Conservation (phyloP, 2,888 invertebrate species). For the Drosophila mimetica region DNA sequence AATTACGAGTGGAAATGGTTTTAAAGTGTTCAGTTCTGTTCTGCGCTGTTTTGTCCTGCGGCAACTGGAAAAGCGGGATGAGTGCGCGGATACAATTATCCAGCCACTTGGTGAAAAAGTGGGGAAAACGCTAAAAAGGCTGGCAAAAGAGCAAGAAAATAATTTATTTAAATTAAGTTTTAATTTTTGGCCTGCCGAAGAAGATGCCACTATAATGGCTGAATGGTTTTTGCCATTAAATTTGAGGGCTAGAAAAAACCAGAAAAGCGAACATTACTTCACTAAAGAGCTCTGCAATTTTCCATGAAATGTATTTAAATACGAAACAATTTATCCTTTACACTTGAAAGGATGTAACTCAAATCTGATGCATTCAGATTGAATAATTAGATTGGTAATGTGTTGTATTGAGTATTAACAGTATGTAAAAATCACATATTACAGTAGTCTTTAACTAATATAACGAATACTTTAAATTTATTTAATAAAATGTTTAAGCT, state of each 20-base stretch:
- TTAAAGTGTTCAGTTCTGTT: slow-evolving; percentile 30
- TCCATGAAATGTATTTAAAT: too few relatives aligned
- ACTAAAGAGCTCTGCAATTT: background rate
- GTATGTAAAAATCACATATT: too few relatives aligned
- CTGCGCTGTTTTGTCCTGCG: slow-evolving; percentile 4
- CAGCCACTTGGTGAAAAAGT: slow-evolving; percentile 29
- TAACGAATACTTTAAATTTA: too few relatives aligned
- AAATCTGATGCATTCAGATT: too few relatives aligned
- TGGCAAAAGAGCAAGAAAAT: slow-evolving; percentile 66
- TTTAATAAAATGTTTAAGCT: too few relatives aligned
- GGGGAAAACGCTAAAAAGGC: slow-evolving; percentile 45
- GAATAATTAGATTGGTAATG: too few relatives aligned
- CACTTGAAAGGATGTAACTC: too few relatives aligned
- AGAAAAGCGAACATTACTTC: too few relatives aligned
- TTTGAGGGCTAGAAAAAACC: background rate
- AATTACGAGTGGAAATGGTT: slow-evolving; percentile 58
- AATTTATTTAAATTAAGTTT: slow-evolving; percentile 52
- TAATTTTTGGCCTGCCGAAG: slow-evolving; percentile 21
- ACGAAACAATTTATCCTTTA: too few relatives aligned
- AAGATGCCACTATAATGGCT: slow-evolving; percentile 9
- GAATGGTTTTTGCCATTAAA: background rate
- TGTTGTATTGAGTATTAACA: too few relatives aligned
- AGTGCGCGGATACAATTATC: slow-evolving; percentile 34
- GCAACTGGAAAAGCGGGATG: slow-evolving; percentile 30
- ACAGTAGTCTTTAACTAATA: too few relatives aligned